Conservation (phyloP, 2,888 invertebrate species). For the Cremastobaeus sp. region DNA sequence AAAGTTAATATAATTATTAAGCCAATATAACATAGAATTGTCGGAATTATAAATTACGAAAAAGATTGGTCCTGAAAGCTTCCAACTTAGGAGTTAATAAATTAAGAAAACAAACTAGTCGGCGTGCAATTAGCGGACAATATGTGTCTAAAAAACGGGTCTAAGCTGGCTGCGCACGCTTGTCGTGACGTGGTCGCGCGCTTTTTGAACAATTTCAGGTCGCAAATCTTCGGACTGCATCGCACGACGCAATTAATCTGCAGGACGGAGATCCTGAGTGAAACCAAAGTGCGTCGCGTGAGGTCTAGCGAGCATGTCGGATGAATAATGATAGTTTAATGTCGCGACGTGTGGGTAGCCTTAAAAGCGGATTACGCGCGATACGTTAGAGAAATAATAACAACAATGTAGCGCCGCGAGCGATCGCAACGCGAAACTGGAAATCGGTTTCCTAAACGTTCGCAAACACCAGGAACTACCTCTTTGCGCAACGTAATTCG, state of each 20-base stretch:
- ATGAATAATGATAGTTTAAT: conserved; percentile 64
- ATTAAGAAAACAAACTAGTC: conserved; percentile 19
- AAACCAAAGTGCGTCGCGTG: conserved; percentile 62
- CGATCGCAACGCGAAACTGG: conserved; percentile 44
- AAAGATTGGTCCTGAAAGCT: too few species aligned
- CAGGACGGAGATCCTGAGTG: conserved; percentile 43
- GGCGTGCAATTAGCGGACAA: conserved; percentile 30
- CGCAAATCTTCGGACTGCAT: conserved; percentile 38
- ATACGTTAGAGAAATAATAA: conserved; percentile 54
- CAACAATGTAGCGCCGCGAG: conserved; percentile 42
- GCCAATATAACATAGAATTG: too few species aligned
- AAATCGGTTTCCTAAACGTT: conserved; percentile 48
- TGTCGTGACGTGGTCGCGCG: conserved; percentile 13
- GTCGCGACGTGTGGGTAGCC: conserved; percentile 61
- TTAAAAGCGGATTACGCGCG: conserved; percentile 63
- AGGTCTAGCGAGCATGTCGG: conserved; percentile 63
- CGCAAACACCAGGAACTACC: conserved; percentile 24
- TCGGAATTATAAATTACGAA: too few species aligned
- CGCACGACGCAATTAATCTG: conserved; percentile 59
- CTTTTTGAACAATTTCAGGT: conserved; percentile 41
- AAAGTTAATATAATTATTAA: too few species aligned
- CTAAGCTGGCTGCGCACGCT: background rate
- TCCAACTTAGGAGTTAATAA: conserved; percentile 16
- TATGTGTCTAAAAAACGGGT: conserved; percentile 16
- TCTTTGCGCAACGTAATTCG: conserved; percentile 48